Base-by-base conservation (phyloP, 2,113 vertebrate species). In the Etheostoma spectabile region DNA sequence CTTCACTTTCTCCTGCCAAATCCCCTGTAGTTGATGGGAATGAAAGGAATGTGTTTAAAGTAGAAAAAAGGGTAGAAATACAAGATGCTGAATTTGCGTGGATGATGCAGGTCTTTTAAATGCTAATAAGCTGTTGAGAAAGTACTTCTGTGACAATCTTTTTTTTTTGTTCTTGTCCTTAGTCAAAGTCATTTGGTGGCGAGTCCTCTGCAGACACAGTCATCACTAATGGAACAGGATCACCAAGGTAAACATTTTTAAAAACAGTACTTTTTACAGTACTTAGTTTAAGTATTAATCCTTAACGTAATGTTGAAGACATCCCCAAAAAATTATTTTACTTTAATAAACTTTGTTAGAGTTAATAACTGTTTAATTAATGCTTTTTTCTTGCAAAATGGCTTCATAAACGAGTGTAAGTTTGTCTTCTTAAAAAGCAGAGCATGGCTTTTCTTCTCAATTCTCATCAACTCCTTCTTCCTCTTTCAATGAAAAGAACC, bases 171-270 rank as follows among this genome's bases (percentile, higher is more conserved):
- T 0, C 79, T 64, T 84, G 60, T 91, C 61, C 27, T 88, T 69
- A 98, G 97, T 88, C 94, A 8, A 95, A 93, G 86, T 95, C 92
- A 80, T 94, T 95, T 0, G 95, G 96, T 62, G 95, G 96, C 65
- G 97, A 97, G 77, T 94, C 93, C 10, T 91, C 92, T 83, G 91
- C 93, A 56, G 97, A 98, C 86, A 81, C 87, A 64, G 93, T 95
- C 19, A 84, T 96, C 70, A 86, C 95, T 51, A 96, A 93, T 84
- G 96, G 96, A 90, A 94, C 95, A 2, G 91, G 88, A 62, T 95
- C 97, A 73, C 96, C 96, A 89, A 96, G 98, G 98, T 99, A 88
- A 93, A 87, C 70, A 8, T 48, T 74, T 27, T 74, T 27, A 27
- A 38, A 69, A 52, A 51, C 53, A 22, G 24, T 8, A 56, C 18